phyloP scores from a whole-genome alignment of 2,113 vertebrate species.

The Stomatorhinus ivindoensis region DNA sequence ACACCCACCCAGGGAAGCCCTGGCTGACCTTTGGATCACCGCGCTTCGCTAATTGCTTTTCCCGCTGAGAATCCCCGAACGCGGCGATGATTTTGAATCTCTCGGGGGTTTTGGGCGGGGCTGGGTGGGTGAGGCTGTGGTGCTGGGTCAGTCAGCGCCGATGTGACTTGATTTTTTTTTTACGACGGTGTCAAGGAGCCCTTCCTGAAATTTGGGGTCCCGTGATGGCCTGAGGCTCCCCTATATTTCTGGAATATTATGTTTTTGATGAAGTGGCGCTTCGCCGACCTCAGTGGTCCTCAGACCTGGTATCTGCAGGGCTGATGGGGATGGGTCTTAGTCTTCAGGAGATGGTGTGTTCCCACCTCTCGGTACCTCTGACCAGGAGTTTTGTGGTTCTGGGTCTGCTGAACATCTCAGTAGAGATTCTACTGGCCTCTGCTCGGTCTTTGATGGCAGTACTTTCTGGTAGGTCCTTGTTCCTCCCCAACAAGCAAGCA shows the following conservation, averaged over 20 bases:
- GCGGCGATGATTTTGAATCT: constrained; percentile 30
- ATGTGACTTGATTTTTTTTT: not conserved
- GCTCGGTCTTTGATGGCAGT: not conserved
- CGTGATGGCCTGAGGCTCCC: not conserved
- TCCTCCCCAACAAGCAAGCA: constrained; percentile 15
- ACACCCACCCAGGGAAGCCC: constrained; percentile 33
- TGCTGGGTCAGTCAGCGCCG: not conserved
- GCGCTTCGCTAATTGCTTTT: constrained; percentile 37
- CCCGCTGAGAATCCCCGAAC: constrained; percentile 20
- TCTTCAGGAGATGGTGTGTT: not conserved
- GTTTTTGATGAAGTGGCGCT: not conserved
- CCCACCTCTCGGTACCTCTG: not conserved
- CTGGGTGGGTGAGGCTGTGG: not conserved
- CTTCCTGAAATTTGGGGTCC: not conserved
- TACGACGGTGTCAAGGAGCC: not conserved
- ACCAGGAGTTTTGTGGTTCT: not conserved
- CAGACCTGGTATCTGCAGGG: not conserved
- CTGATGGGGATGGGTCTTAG: not conserved
- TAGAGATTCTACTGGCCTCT: not conserved
- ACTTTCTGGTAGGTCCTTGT: constrained; percentile 11
- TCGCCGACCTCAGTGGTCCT: not conserved
- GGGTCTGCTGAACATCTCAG: not conserved
- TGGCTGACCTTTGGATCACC: constrained; percentile 32
- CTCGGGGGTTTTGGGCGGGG: not conserved
- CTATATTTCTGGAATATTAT: not conserved